Evolutionary conservation across 92 coral and sea anemone genomes (phyloP), one percentile per base, ranked within the genome.

Genomic region (Pocillopora meandrina): DNA sequence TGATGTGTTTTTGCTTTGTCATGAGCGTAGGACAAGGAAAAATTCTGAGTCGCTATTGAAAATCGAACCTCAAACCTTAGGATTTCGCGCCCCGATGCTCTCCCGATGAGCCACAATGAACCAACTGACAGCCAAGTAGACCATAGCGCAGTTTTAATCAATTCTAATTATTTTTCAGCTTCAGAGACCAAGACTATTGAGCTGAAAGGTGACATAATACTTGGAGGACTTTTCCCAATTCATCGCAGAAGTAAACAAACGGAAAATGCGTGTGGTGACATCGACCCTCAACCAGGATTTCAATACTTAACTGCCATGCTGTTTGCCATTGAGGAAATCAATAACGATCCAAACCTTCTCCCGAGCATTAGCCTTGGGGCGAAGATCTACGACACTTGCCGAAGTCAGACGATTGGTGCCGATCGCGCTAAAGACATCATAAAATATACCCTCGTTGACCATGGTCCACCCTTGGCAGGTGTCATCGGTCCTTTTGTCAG

Each of bases 321-420:
- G 49, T 95, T 87, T 67, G 98, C 98, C 26, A 34, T 95, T 57
- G 91, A 93, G 57, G 87, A 89, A 74, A 91, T 95, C 93, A 95
- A 95, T 90, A 91, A 90, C 89, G 84, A 85, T 47, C 73, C 95
- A 76, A 80, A 85, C 20, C 83, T 95, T 10, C 97, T 95, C 15
- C 97, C 92, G 35, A 88, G 86, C 71, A 91, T 93, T 23, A 89
- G 87, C 23, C 87, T 95, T 11, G 98, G 97, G 10, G 90, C 94
- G 85, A 72, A 79, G 81, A 91, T 95, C 71, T 95, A 93, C 93
- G 98, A 95, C 90, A 90, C 97, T 33, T 95, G 98, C 87, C 95
- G 91, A 89, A 95, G 98, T 78, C 94, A 89, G 17, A 93, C 98
- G 58, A 95, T 95, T 67, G 93, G 90, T 35, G 93, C 97, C 82